Conservation (phyloP, 2,888 invertebrate genomes). For the Eremobia ochroleuca region DNA sequence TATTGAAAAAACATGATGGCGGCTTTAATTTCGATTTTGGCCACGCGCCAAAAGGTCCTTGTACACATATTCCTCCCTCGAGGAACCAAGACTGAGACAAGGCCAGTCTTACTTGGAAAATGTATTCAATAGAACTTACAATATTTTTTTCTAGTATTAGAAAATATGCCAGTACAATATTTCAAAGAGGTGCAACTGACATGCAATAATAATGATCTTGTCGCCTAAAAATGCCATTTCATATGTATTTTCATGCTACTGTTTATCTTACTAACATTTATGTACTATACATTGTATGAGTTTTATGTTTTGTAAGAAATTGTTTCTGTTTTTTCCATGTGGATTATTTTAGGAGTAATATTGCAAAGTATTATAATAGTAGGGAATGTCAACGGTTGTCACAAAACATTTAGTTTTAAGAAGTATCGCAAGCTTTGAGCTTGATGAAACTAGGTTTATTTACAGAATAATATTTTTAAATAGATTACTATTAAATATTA, state of each 20-base stretch:
- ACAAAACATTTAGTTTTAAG: slow-evolving; percentile 83
- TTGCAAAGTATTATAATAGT: slow-evolving; percentile 65
- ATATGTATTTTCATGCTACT: slow-evolving; percentile 50
- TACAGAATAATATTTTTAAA: slow-evolving; percentile 47
- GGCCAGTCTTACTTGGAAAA: slow-evolving; percentile 45
- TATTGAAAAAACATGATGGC: not conserved
- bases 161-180: slow-evolving; percentile 43
- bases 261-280: slow-evolving; percentile 65
- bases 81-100: slow-evolving; percentile 46
- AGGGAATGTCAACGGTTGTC: slow-evolving; percentile 73
- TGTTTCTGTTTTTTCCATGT: slow-evolving; percentile 59
- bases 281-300: slow-evolving; percentile 50
- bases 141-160: slow-evolving; percentile 31
- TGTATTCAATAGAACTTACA: slow-evolving; percentile 20
- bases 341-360: slow-evolving; percentile 61
- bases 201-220: slow-evolving; percentile 41
- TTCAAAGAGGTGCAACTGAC: slow-evolving; percentile 65
- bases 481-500: no score
- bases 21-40: not conserved
- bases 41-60: not conserved
- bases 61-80: slow-evolving; percentile 23
- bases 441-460: slow-evolving; percentile 62
- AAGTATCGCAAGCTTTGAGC: slow-evolving; percentile 75
- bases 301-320: slow-evolving; percentile 67
- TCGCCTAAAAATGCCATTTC: slow-evolving; percentile 64